Evolutionary conservation across 2,113 vertebrate species (phyloP), one percentile per base, ranked within the genome.

Genomic region (Neogobius melanostomus): DNA sequence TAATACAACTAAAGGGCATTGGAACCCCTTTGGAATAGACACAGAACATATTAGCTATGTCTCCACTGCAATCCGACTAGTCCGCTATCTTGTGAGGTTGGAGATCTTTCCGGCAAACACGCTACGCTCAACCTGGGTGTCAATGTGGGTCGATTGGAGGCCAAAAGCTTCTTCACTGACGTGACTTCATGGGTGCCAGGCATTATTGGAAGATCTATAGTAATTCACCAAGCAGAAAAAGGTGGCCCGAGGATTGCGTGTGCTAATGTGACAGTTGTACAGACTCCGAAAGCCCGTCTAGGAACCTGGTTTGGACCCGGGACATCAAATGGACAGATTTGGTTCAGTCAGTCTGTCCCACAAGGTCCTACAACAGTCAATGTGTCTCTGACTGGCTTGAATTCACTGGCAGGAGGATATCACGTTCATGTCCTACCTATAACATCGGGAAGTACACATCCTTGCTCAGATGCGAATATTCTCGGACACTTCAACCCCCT

Each of bases 401-500:
- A 79, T 5, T 53, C 63, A 7, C 68, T 59, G 15, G 91, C 92
- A 15, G 81, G 76, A 21, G 91, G 92, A n/a, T 94, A 93, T 79
- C 91, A 93, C 47, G 76, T 95, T 53, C 93, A 94, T 64, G 51
- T 90, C 1, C 83, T 94, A 43, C 92, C 94, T 45, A 64, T 93
- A 49, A 85, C 52, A 54, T 71, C 69, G 21, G 77, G 73, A 59
- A 75, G 64, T 3, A 1, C 1, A 0, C 45, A 83, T 0, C 91
- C 93, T 6, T 95, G 94, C 68, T 93, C 93, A 6, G 9, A 81
- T 5, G 61, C 64, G 44, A 89, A 89, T 59, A 82, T 94, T 51
- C 75, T 77, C 65, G 94, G 92, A 5, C 92, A 93, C 84, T 94
- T 88, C 70, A 94, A 95, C 84, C 94, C 94, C 0, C 71, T 93